Percentiles rank a stretch among this genome's conserved stretches.
phyloP scores from a whole-genome alignment of 2,797 vertebrate genomes.

The Betta splendens region DNA sequence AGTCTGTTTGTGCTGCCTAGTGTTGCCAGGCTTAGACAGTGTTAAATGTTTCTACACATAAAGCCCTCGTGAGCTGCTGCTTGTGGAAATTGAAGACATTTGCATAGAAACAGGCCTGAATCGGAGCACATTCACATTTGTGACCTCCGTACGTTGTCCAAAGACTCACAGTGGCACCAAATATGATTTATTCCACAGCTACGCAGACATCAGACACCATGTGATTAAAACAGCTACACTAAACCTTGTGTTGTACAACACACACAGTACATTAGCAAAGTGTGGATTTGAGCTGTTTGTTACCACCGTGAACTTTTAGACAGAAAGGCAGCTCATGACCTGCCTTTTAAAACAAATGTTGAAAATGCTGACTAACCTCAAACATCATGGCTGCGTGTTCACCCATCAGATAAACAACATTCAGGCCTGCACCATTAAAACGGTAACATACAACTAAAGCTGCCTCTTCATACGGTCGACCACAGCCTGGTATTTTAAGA shows the following conservation, averaged over 20 bases:
- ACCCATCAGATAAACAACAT: not conserved
- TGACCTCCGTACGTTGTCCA: not conserved
- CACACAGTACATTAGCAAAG: not conserved
- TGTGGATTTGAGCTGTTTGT: not conserved
- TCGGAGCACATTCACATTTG: not conserved
- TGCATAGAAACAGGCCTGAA: too few relatives aligned
- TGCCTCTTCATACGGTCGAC: not conserved
- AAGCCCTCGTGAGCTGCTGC: too few relatives aligned
- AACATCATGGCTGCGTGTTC: not conserved
- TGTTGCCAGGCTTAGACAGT: too few relatives aligned
- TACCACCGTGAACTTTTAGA: not conserved
- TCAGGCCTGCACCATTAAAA: not conserved
- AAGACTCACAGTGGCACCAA: not conserved
- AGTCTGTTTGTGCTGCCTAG: too few relatives aligned
- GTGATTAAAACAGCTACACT: not conserved
- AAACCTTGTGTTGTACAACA: too few relatives aligned
- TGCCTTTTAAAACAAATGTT: not conserved
- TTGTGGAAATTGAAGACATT: too few relatives aligned
- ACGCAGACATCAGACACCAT: not conserved
- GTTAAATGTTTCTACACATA: too few relatives aligned
- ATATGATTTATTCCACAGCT: not conserved
- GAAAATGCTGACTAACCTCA: not conserved
- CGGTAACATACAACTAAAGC: not conserved
- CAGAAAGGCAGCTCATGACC: not conserved
- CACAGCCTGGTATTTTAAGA: too few relatives aligned